These are phyloP conservation scores for Phrynocephalus guinanensis DNA, from an alignment of 2,797 vertebrate genomes.

Conservation along the genomic window DNA sequence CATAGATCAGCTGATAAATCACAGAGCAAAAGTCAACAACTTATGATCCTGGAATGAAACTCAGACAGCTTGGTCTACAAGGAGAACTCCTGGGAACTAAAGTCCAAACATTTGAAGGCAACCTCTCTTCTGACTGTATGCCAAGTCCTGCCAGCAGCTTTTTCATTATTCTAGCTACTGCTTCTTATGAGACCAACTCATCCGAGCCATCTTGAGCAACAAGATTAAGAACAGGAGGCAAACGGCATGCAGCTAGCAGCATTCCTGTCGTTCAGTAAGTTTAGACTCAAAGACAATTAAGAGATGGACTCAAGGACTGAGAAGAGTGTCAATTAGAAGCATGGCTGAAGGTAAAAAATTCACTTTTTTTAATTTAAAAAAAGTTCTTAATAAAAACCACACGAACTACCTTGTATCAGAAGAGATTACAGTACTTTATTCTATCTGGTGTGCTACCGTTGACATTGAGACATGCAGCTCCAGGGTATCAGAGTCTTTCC, in stretches of 20 bases:
- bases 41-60: background rate
- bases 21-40: background rate
- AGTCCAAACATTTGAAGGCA: background rate
- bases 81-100: background rate
- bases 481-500: background rate
- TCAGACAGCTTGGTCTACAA: background rate
- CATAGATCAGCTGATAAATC: background rate
- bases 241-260: constrained; percentile 4
- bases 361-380: too few species aligned
- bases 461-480: too few species aligned
- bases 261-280: constrained; percentile 32
- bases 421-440: too few species aligned
- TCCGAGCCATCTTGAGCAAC: constrained; percentile 37
- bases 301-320: background rate
- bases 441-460: too few species aligned
- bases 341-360: background rate
- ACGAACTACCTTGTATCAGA: too few species aligned
- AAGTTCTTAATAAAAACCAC: too few species aligned
- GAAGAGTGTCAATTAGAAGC: background rate
- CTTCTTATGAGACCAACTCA: constrained; percentile 38
- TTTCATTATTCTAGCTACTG: constrained; percentile 26
- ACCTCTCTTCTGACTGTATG: background rate
- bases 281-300: constrained; percentile 41
- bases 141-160: too few species aligned
- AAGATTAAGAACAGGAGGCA: constrained; percentile 10